Evolutionary conservation across 2,797 vertebrate species (phyloP).

Genomic region (Acanthurus tractus): DNA sequence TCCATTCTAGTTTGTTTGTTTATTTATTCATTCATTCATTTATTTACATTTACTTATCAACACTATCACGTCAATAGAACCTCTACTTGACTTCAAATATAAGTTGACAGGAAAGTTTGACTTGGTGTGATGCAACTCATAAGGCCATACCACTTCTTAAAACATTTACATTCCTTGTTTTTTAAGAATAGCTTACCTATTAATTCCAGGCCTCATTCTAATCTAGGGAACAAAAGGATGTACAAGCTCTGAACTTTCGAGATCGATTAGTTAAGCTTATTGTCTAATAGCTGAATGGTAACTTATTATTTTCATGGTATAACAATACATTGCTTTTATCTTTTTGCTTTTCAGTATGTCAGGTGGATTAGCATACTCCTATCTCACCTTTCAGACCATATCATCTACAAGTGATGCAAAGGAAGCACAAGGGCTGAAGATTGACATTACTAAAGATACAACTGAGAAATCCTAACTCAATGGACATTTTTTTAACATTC

Average conservation of each 20-base stretch:
- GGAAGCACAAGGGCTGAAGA: slow-evolving; percentile 39
- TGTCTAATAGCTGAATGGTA: not conserved
- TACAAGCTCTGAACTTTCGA: not conserved
- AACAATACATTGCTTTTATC: not conserved
- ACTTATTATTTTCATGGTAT: not conserved
- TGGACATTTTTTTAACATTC: not conserved
- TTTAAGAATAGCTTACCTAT: not conserved
- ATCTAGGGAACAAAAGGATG: not conserved
- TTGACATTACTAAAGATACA: slow-evolving; percentile 30
- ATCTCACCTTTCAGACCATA: slow-evolving; percentile 73
- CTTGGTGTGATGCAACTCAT: no score
- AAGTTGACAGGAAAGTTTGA: not conserved
- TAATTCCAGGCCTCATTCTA: not conserved
- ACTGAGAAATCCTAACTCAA: slow-evolving; percentile 14
- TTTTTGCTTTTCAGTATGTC: slow-evolving; percentile 75
- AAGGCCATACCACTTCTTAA: not conserved
- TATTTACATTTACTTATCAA: not conserved
- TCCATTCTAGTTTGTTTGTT: not conserved
- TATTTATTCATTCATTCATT: not conserved
- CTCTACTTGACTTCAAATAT: not conserved
- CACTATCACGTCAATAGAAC: not conserved
- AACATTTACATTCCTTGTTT: not conserved
- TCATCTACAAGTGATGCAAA: slow-evolving; percentile 14
- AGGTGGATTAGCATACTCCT: slow-evolving; percentile 83
- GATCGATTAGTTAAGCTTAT: not conserved